phyloP scores from a whole-genome alignment of 2,113 vertebrate species.

The Equus quagga region DNA sequence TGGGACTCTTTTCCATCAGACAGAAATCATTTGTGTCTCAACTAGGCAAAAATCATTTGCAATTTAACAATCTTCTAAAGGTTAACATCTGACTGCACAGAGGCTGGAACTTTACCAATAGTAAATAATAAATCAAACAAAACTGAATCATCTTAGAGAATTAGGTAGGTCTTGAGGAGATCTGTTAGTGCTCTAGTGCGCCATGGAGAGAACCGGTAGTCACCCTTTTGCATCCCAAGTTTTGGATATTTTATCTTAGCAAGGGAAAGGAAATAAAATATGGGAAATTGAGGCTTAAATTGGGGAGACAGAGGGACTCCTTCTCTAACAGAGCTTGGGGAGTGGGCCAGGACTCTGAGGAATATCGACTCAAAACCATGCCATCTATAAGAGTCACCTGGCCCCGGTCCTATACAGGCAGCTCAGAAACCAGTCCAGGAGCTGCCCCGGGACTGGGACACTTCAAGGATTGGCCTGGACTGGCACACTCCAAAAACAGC shows the following conservation, averaged over 20 bases:
- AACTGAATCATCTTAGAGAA: constrained; percentile 14
- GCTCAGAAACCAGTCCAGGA: not conserved
- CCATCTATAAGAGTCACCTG: not conserved
- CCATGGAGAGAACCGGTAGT: not conserved
- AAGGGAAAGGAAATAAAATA: not conserved
- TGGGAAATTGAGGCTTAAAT: not conserved
- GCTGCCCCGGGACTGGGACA: not conserved
- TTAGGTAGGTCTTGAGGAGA: not conserved
- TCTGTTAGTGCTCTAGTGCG: not conserved
- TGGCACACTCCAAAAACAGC: not conserved
- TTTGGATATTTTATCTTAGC: not conserved
- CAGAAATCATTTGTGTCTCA: constrained; percentile 53
- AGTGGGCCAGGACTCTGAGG: not conserved
- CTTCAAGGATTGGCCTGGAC: not conserved
- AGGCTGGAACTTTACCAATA: not conserved
- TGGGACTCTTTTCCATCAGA: constrained; percentile 21
- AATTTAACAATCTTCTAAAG: constrained; percentile 58
- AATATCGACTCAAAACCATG: not conserved
- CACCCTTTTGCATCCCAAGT: not conserved
- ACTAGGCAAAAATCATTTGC: constrained; percentile 64
- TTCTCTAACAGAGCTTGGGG: not conserved
- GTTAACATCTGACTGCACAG: constrained; percentile 43
- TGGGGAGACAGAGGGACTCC: not conserved
- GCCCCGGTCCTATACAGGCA: not conserved
- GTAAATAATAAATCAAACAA: constrained; percentile 25